phyloP scores from a whole-genome alignment of 2,797 vertebrate genomes.

The Acanthurus lineatus region DNA sequence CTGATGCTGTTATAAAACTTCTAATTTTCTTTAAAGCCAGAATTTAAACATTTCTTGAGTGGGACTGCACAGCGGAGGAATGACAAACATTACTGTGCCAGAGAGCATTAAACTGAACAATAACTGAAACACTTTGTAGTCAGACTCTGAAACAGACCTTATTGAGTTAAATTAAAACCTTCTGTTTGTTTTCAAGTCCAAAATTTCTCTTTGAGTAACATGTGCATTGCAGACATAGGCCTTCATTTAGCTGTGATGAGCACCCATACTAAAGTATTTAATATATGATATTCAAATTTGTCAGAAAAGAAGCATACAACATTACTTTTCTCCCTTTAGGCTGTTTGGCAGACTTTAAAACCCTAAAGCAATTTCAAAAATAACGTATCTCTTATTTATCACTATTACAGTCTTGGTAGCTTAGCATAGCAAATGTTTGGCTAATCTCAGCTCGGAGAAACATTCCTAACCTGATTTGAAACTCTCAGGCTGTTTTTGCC shows the following conservation, averaged over 20 bases:
- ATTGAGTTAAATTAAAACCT: too few species aligned
- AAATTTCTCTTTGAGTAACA: background rate
- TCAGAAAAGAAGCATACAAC: background rate
- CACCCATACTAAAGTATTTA: background rate
- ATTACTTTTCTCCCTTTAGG: background rate
- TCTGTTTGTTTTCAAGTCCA: background rate
- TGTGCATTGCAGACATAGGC: background rate
- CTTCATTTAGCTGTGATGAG: background rate
- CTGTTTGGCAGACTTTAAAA: background rate
- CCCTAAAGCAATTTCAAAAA: constrained; percentile 1
- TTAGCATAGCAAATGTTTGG: constrained; percentile 23
- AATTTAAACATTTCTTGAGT: background rate
- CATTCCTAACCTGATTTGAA: constrained; percentile 10
- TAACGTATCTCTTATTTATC: background rate
- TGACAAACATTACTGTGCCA: background rate
- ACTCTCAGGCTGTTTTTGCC: constrained; percentile 6
- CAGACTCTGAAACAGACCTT: background rate
- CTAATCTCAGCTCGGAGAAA: constrained; percentile 16
- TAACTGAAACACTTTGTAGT: background rate
- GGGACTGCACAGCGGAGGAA: too few species aligned
- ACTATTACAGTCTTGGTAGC: constrained; percentile 4
- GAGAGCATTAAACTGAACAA: background rate
- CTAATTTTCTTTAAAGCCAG: background rate
- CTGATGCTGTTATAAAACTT: background rate
- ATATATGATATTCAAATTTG: background rate